Percentiles rank a stretch among this genome's conserved stretches.
Evolutionary conservation across 2,113 vertebrate genomes (phyloP).

Genomic region (Strigops habroptila): DNA sequence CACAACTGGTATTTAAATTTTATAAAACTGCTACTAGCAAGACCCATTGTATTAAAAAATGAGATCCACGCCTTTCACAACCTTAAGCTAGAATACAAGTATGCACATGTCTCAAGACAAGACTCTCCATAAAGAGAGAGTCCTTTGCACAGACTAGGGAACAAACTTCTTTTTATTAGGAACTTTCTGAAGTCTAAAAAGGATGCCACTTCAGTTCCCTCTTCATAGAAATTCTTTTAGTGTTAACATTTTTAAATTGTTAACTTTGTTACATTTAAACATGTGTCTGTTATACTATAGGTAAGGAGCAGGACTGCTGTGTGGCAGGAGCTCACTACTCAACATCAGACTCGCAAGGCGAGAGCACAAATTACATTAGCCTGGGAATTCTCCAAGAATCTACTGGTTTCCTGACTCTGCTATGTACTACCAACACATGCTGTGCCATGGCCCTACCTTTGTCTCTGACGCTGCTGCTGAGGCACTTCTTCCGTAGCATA

Average conservation of each 20-base stretch:
- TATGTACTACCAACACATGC: accelerated
- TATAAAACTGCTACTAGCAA: neutral
- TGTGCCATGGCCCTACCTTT: neutral
- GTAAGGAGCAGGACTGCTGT: neutral
- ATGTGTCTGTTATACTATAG: neutral
- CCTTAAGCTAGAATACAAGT: neutral
- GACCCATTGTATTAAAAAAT: neutral
- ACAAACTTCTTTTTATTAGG: neutral
- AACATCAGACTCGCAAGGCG: neutral
- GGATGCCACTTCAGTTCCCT: neutral
- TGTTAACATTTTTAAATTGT: neutral
- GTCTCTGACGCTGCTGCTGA: neutral
- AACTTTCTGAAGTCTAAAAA: neutral
- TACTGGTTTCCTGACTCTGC: neutral
- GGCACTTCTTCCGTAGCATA: neutral
- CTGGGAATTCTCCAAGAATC: neutral
- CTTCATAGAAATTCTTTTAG: neutral
- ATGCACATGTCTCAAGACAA: neutral
- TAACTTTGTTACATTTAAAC: neutral
- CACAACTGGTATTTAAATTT: neutral
- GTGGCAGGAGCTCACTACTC: neutral
- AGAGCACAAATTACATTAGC: neutral
- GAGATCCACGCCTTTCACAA: neutral
- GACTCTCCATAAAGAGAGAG: neutral
- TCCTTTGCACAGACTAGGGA: neutral